Percentiles rank a stretch among this genome's conserved stretches.
phyloP scores from a whole-genome alignment of 2,888 invertebrate genomes.

The Heliconius hortense region DNA sequence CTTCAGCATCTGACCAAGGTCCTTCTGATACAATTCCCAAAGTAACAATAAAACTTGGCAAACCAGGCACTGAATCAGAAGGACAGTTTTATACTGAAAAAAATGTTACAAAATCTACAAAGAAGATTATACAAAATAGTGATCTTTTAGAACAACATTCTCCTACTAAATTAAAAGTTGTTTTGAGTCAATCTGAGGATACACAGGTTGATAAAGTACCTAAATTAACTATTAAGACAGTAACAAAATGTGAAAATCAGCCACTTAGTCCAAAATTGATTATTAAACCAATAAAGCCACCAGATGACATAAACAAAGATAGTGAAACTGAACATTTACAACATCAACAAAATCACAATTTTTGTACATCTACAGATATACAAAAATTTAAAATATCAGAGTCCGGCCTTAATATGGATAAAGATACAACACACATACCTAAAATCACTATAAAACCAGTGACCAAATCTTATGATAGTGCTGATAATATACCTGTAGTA shows the following conservation, averaged over 20 bases:
- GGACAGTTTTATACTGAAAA: slow-evolving; percentile 74
- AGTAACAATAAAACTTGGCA: slow-evolving; percentile 76
- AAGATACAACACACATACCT: slow-evolving; percentile 53
- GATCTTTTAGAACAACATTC: slow-evolving; percentile 63
- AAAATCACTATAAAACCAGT: slow-evolving; percentile 83
- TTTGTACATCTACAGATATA: slow-evolving; percentile 45
- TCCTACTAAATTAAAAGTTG: slow-evolving; percentile 66
- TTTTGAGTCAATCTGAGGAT: slow-evolving; percentile 69
- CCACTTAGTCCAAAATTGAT: slow-evolving; percentile 76
- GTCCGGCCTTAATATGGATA: slow-evolving; percentile 53
- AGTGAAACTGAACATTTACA: slow-evolving; percentile 43
- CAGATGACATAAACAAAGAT: slow-evolving; percentile 57
- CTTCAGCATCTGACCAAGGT: slow-evolving; percentile 71
- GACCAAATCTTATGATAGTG: slow-evolving; percentile 56
- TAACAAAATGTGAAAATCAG: slow-evolving; percentile 65
- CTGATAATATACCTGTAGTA: slow-evolving; percentile 69
- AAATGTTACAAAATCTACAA: slow-evolving; percentile 73
- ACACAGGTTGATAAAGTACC: slow-evolving; percentile 67
- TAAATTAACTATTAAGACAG: slow-evolving; percentile 73
- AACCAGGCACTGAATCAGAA: slow-evolving; percentile 72
- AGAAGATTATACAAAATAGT: slow-evolving; percentile 67
- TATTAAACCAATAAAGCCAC: slow-evolving; percentile 74
- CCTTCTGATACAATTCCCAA: slow-evolving; percentile 68
- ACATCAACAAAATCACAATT: slow-evolving; percentile 5
- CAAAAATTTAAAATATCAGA: slow-evolving; percentile 64